Evolutionary conservation across 2,113 vertebrate genomes (phyloP).

Genomic region (Mustelus asterias): DNA sequence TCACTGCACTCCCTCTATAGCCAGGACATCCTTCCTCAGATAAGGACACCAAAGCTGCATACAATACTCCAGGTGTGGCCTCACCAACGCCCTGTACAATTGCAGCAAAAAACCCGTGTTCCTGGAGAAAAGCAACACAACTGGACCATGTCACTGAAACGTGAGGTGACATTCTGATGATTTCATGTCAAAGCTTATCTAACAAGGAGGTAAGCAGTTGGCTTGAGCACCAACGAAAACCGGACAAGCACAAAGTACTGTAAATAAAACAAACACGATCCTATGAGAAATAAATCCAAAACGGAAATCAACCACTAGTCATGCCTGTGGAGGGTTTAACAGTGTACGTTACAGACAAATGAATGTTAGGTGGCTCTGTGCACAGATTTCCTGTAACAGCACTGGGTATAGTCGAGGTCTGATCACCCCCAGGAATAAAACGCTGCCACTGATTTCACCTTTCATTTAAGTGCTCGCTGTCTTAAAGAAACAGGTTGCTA

Average conservation of each 20-base stretch:
- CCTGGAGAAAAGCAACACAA: not conserved
- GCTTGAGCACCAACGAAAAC: not conserved
- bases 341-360: not conserved
- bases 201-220: not conserved
- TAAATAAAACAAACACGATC: not conserved
- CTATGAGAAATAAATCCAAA: not conserved
- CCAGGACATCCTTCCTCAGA: too few relatives aligned
- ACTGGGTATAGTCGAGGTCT: not conserved
- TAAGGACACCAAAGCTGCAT: too few relatives aligned
- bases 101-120: too few relatives aligned
- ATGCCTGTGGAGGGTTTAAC: not conserved
- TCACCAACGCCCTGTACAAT: too few relatives aligned
- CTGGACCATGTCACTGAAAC: not conserved
- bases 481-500: not conserved
- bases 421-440: not conserved
- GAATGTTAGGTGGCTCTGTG: not conserved
- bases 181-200: not conserved
- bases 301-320: not conserved
- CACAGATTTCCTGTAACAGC: not conserved
- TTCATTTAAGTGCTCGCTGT: not conserved
- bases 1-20: too few relatives aligned
- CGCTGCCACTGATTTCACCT: not conserved
- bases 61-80: too few relatives aligned
- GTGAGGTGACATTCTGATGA: not conserved
- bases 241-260: not conserved